A percentile compares a stretch with the other conserved stretches of the same genome.
Evolutionary conservation across 2,113 vertebrate species (phyloP).

Genomic region (Siphamia tubifer): DNA sequence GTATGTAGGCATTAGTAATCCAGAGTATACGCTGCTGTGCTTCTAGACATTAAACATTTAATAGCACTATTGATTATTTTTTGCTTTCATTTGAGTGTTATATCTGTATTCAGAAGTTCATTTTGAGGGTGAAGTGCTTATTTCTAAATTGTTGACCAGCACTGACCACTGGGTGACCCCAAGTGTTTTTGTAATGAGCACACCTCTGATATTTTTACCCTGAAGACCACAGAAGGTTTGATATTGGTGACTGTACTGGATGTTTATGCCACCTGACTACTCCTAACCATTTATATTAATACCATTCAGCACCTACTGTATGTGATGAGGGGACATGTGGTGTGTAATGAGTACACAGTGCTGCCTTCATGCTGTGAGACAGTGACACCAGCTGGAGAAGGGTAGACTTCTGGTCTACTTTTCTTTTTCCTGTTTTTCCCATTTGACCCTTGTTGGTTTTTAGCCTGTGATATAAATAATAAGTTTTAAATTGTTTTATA

Average conservation of each 20-base stretch:
- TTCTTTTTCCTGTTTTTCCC: not conserved
- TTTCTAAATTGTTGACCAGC: not conserved
- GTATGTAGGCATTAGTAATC: no score
- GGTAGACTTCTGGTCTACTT: no score
- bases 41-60: no score
- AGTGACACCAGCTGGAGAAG: constrained; percentile 33
- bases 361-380: not conserved
- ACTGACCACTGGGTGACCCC: not conserved
- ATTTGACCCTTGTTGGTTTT: not conserved
- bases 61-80: not conserved
- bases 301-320: no score
- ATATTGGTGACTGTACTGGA: no score
- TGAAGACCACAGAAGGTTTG: no score
- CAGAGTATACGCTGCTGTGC: no score
- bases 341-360: not conserved
- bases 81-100: not conserved
- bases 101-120: no score
- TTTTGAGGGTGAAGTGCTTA: no score
- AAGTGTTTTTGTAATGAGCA: not conserved
- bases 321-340: not conserved
- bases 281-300: no score
- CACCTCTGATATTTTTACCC: not conserved
- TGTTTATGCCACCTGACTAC: no score
- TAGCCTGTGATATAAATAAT: not conserved
- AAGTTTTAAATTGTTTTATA: no score